Evolutionary conservation across 2,888 invertebrate species (phyloP).

Genomic region (Clusia tigrina): DNA sequence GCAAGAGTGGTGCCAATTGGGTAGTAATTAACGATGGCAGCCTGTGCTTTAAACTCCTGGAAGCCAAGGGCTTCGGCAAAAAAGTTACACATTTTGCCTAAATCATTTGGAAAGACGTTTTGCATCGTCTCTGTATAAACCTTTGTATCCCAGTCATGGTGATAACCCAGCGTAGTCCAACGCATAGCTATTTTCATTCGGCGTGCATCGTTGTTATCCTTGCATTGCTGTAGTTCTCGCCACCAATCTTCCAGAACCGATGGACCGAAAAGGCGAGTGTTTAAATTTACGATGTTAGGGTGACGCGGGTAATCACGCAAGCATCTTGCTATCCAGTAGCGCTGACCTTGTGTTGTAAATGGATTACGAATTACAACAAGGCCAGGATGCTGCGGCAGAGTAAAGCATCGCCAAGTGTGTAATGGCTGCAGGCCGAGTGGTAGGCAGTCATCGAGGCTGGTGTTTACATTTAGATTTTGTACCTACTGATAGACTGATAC

Average conservation of each 20-base stretch:
- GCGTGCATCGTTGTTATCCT: conserved; percentile 40
- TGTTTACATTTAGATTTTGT: conserved; percentile 27
- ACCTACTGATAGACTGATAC: conserved; percentile 27
- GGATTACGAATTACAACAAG: conserved; percentile 84
- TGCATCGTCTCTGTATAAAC: conserved; percentile 76
- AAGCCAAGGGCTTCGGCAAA: conserved; percentile 70
- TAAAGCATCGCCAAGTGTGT: conserved; percentile 72
- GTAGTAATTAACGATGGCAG: conserved; percentile 97
- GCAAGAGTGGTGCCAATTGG: conserved; percentile 90
- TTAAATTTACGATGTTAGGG: conserved; percentile 67
- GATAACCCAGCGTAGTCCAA: conserved; percentile 97
- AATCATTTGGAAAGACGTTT: conserved; percentile 77
- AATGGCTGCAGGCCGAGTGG: conserved; percentile 53
- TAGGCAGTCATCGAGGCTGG: conserved; percentile 4
- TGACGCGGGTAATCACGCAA: conserved; percentile 77
- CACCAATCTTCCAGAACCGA: conserved; percentile 70
- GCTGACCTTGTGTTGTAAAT: conserved; percentile 79
- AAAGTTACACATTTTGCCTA: conserved; percentile 71
- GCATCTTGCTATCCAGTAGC: conserved; percentile 83
- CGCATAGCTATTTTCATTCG: conserved; percentile 69
- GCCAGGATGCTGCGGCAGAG: conserved; percentile 73
- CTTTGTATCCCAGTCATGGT: conserved; percentile 98
- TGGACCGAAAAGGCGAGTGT: conserved; percentile 43
- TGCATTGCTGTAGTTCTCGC: conserved; percentile 64
- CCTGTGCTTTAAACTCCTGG: conserved; percentile 79